Evolutionary conservation across 2,797 vertebrate species (phyloP).

Genomic region (Lophotriccus pileatus): DNA sequence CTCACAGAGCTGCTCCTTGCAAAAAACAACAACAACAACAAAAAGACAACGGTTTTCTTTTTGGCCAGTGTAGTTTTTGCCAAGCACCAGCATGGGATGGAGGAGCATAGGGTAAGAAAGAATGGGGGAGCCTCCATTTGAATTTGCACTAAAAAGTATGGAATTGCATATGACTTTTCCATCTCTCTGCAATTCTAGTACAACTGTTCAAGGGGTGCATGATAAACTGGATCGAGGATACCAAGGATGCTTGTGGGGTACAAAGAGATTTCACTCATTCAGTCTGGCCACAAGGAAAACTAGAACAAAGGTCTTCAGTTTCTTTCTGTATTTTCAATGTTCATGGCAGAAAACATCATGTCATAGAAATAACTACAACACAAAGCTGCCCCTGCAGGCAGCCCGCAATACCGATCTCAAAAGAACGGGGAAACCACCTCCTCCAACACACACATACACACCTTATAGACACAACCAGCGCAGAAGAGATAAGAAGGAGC

Average conservation of each 20-base stretch:
- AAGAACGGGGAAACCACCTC: background rate
- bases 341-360: background rate
- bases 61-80: background rate
- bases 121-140: background rate
- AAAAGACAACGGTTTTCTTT: background rate
- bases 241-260: background rate
- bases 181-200: background rate
- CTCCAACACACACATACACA: background rate
- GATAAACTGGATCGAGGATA: background rate
- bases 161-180: background rate
- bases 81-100: background rate
- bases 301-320: background rate
- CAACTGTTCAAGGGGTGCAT: background rate
- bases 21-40: background rate
- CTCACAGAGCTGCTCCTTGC: background rate
- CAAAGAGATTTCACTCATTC: background rate
- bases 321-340: background rate
- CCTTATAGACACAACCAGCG: background rate
- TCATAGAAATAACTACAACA: background rate
- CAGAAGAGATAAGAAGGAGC: constrained; percentile 34
- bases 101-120: background rate
- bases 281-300: background rate
- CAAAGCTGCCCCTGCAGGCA: background rate
- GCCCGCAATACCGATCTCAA: background rate
- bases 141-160: background rate